These are phyloP conservation scores for Cylloceria caligata DNA, from an alignment of 2,888 invertebrate genomes.

Conservation along the genomic window DNA sequence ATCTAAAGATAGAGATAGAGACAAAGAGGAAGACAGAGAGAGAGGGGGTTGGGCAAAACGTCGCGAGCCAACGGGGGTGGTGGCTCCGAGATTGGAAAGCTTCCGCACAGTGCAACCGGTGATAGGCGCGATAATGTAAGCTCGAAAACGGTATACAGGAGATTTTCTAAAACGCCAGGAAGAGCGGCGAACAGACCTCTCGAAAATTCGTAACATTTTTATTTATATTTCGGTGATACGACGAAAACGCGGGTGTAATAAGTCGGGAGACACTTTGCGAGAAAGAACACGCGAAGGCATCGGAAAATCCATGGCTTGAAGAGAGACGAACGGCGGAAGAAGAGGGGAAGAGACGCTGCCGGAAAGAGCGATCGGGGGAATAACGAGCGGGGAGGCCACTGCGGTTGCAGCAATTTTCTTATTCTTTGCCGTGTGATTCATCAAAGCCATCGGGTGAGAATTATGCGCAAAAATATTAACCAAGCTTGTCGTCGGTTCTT, in stretches of 20 bases:
- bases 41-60: background rate
- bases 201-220: background rate
- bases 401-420: constrained; percentile 57
- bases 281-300: constrained; percentile 10
- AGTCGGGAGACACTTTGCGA: background rate
- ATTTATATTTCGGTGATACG: background rate
- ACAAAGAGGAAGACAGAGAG: background rate
- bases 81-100: constrained; percentile 26
- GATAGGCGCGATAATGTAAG: constrained; percentile 63
- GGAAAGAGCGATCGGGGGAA: background rate
- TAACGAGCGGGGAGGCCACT: constrained; percentile 9
- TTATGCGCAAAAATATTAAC: background rate
- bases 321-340: background rate
- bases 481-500: background rate
- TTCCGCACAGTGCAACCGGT: constrained; percentile 43
- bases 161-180: constrained; percentile 1
- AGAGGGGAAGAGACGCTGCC: constrained; percentile 15
- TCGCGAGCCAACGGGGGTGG: constrained; percentile 22
- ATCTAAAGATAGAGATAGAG: background rate
- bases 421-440: constrained; percentile 43
- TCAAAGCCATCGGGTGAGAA: constrained; percentile 56
- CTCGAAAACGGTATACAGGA: constrained; percentile 14
- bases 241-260: constrained; percentile 13
- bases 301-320: constrained; percentile 59
- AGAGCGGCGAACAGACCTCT: constrained; percentile 12